Conservation (phyloP, 2,888 invertebrate genomes). For the Steromphala cineraria region DNA sequence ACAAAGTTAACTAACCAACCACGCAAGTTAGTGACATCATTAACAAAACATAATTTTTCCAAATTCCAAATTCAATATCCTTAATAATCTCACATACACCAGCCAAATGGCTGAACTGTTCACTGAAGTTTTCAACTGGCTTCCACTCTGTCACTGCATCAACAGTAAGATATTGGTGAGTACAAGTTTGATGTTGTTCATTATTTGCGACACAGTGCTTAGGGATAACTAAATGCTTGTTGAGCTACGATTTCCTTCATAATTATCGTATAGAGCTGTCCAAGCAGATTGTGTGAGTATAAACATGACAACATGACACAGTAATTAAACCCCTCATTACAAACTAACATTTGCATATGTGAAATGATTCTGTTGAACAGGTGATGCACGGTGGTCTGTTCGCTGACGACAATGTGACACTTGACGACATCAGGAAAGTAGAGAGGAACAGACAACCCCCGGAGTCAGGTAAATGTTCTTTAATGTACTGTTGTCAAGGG, state of each 20-base stretch:
- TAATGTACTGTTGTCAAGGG: no score
- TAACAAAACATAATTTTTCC: no score
- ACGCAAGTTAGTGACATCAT: no score
- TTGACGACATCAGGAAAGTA: conserved; percentile 91
- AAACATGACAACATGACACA: no score
- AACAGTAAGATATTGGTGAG: conserved; percentile 86
- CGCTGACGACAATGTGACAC: conserved; percentile 92
- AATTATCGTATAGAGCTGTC: no score
- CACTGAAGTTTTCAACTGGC: conserved; percentile 98
- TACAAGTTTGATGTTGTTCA: neutral
- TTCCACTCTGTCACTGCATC: conserved; percentile 96
- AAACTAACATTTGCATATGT: no score
- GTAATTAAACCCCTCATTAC: no score
- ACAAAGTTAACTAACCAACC: no score
- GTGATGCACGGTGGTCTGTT: conserved; percentile 99
- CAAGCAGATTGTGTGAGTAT: no score
- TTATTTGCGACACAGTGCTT: no score
- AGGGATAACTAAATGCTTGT: no score
- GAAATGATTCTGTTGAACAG: conserved; percentile 73
- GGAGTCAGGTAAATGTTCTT: conserved; percentile 78
- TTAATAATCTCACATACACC: conserved; percentile 78
- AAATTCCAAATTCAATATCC: neutral
- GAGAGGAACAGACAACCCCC: conserved; percentile 97
- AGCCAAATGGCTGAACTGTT: conserved; percentile 97
- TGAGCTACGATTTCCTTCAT: no score